Evolutionary conservation across 2,113 vertebrate species (phyloP).

Genomic region (Mormyrus lacerda): DNA sequence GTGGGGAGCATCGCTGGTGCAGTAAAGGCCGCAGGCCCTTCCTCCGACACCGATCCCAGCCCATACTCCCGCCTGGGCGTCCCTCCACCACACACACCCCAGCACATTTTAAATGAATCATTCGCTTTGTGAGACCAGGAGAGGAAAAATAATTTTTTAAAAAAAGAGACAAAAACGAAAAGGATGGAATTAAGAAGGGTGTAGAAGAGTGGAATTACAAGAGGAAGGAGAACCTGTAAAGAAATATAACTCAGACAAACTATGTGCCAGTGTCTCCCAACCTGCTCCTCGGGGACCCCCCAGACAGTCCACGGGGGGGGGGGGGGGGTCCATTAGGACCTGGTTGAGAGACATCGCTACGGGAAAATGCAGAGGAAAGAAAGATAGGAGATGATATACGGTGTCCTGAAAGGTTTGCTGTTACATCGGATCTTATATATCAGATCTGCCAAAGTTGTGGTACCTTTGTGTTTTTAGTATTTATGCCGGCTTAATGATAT

Average conservation of each 20-base stretch:
- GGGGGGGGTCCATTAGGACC: background rate
- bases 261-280: background rate
- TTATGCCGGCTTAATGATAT: background rate
- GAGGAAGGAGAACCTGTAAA: background rate
- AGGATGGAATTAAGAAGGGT: slow-evolving; percentile 24
- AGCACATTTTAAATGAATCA: slow-evolving; percentile 67
- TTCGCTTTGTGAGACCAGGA: slow-evolving; percentile 51
- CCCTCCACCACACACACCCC: slow-evolving; percentile 64
- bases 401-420: too few relatives aligned
- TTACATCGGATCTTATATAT: background rate
- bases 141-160: background rate
- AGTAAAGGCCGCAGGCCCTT: slow-evolving; percentile 12
- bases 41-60: slow-evolving; percentile 47
- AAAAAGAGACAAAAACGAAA: background rate
- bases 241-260: background rate
- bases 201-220: slow-evolving; percentile 4
- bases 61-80: slow-evolving; percentile 59
- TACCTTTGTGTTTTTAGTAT: background rate
- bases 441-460: background rate
- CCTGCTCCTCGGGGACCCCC: background rate
- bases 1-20: background rate
- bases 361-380: background rate
- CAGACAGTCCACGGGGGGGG: background rate
- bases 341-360: background rate
- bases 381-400: background rate